Conservation (phyloP, 92 coral and sea anemone genomes). For the Meandrina meandrites region DNA sequence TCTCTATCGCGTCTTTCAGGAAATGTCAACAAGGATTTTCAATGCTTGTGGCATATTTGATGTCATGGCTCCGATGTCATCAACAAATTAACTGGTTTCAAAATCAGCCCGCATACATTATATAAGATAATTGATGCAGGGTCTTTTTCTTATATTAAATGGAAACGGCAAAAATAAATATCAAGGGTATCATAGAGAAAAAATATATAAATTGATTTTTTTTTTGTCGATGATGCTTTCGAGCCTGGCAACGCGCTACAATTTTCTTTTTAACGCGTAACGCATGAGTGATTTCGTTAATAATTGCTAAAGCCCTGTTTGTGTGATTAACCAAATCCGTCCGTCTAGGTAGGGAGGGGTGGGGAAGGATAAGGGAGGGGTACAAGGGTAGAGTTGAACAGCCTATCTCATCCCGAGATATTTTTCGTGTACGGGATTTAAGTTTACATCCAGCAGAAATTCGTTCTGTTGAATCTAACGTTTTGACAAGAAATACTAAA, state of each 20-base stretch:
- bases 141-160: neutral
- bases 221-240: neutral
- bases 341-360: neutral
- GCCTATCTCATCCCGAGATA: no score
- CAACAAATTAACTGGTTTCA: neutral
- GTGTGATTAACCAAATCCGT: neutral
- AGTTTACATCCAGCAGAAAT: no score
- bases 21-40: constrained; percentile 44
- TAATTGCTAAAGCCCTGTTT: neutral
- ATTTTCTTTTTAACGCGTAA: neutral
- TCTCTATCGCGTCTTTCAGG: constrained; percentile 26
- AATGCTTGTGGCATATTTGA: constrained; percentile 18
- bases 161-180: neutral
- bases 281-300: neutral
- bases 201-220: neutral
- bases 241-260: neutral
- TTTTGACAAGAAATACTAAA: no score
- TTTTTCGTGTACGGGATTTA: no score
- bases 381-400: no score
- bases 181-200: neutral
- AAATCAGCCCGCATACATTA: neutral
- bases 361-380: neutral
- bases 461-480: no score
- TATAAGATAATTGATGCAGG: no score
- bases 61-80: constrained; percentile 50